phyloP scores from a whole-genome alignment of 2,113 vertebrate species.

The Platichthys flesus region DNA sequence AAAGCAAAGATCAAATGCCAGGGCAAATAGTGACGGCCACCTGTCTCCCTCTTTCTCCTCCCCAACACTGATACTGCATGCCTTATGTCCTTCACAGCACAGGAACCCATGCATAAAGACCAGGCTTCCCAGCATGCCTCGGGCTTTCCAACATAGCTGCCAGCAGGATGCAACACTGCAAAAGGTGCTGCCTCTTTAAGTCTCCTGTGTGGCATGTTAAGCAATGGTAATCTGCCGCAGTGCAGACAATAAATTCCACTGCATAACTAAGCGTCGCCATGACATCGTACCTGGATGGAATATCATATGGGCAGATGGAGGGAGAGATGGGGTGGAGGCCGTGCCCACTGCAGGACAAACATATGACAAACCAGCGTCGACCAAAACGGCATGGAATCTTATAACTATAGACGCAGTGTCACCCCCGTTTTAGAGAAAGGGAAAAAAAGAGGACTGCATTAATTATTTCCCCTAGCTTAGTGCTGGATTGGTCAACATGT shows the following conservation, averaged over 20 bases:
- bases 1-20: background rate
- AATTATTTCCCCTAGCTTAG: constrained; percentile 67
- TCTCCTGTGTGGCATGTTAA: constrained; percentile 80
- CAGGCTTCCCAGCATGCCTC: constrained; percentile 67
- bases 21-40: constrained; percentile 1
- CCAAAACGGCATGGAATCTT: constrained; percentile 57
- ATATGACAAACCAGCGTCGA: constrained; percentile 38
- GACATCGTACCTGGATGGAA: constrained; percentile 78
- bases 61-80: constrained; percentile 7
- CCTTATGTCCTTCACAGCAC: constrained; percentile 60
- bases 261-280: constrained; percentile 78
- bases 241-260: constrained; percentile 81
- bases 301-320: constrained; percentile 63
- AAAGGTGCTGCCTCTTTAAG: constrained; percentile 78
- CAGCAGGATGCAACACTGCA: constrained; percentile 72
- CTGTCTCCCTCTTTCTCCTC: constrained; percentile 10
- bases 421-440: constrained; percentile 29
- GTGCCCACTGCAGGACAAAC: constrained; percentile 54
- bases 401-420: constrained; percentile 34
- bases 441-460: constrained; percentile 31
- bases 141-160: constrained; percentile 66
- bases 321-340: constrained; percentile 48
- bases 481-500: constrained; percentile 55
- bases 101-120: constrained; percentile 57
- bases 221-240: constrained; percentile 83